Base-by-base conservation (phyloP, 2,888 invertebrate genomes). In the Drosophila subsilvestris region DNA sequence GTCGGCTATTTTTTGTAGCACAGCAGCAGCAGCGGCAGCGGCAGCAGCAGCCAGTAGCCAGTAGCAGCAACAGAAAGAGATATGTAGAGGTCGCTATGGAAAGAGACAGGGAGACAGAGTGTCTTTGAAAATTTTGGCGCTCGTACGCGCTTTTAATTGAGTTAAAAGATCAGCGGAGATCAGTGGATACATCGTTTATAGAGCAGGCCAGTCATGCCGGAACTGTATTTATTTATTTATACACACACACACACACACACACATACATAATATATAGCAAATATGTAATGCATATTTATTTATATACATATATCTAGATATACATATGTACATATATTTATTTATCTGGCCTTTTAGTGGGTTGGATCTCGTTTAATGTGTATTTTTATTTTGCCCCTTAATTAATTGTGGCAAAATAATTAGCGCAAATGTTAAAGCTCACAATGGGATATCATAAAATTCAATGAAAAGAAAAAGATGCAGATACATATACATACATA, bases 391-490 rank as follows among this genome's bases (percentile, higher is more conserved):
- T 69, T 82, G 68, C 73, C 81, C 73, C 81, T 81, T 76, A 85
- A 90, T 90, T 90, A 90, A 90, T 89, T 84, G 83, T 79, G 78
- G 83, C 78, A 80, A 90, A 89, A 88, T 90, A 90, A 90, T 90
- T 89, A 89, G 79, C 79, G 60, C 75, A 76, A 67, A 86, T 76
- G 84, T 89, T 87, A 83, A 83, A 83, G 86, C 79, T 76, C 78
- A 88, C 71, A 69, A 74, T 50, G 53, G 70, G 76, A 70, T 58
- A 69, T 62, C 54, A 82, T 83, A 75, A 82, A 89, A 70, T 76
- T 49, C 47, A 53, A 73, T 67, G 56, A 84, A 59, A 60, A 27
- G 12, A 60, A 60, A 44, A 10, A 27, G 1, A 32, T 32, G 3
- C 10, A 12, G 10, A 12, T 5, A 9, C 12, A 25, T 6, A 57